phyloP scores from a whole-genome alignment of 2,888 invertebrate genomes.

The Malthinus seriepunctatus region DNA sequence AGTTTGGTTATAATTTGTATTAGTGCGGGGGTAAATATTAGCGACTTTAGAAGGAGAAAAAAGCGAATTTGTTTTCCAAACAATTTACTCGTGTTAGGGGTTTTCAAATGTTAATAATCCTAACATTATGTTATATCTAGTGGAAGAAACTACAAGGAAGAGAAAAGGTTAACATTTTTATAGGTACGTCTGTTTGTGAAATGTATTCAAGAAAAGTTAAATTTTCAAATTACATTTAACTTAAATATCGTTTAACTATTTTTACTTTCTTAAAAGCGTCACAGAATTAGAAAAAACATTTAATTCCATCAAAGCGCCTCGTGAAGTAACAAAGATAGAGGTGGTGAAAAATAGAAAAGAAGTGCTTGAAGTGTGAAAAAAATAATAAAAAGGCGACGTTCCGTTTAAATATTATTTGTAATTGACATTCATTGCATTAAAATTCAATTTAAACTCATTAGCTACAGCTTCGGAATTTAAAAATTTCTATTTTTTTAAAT shows the following conservation, averaged over 20 bases:
- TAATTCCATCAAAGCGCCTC: too few species aligned
- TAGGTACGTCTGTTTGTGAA: background rate
- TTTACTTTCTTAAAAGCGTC: too few species aligned
- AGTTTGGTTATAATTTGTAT: slow-evolving; percentile 9
- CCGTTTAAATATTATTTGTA: too few species aligned
- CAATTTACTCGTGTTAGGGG: slow-evolving; percentile 16
- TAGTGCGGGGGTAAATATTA: slow-evolving; percentile 14
- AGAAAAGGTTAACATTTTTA: slow-evolving; percentile 6
- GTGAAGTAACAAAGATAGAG: too few species aligned
- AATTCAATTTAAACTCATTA: too few species aligned
- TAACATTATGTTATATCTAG: slow-evolving; percentile 13
- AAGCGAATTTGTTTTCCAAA: slow-evolving; percentile 11
- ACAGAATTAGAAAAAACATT: too few species aligned
- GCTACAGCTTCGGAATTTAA: too few species aligned
- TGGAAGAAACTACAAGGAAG: slow-evolving; percentile 16
- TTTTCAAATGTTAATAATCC: slow-evolving; percentile 21
- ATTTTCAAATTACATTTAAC: slow-evolving; percentile 1
- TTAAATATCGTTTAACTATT: background rate
- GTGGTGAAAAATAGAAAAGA: too few species aligned
- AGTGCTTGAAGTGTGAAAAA: too few species aligned
- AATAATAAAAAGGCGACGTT: too few species aligned
- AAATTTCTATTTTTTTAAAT: too few species aligned
- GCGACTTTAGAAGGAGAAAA: background rate
- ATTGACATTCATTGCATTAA: too few species aligned
- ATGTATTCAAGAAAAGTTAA: slow-evolving; percentile 2